Percentiles rank a stretch among this genome's conserved stretches.
These are phyloP conservation scores for Selenia dentaria DNA, from an alignment of 2,888 invertebrate species.

Conservation along the genomic window DNA sequence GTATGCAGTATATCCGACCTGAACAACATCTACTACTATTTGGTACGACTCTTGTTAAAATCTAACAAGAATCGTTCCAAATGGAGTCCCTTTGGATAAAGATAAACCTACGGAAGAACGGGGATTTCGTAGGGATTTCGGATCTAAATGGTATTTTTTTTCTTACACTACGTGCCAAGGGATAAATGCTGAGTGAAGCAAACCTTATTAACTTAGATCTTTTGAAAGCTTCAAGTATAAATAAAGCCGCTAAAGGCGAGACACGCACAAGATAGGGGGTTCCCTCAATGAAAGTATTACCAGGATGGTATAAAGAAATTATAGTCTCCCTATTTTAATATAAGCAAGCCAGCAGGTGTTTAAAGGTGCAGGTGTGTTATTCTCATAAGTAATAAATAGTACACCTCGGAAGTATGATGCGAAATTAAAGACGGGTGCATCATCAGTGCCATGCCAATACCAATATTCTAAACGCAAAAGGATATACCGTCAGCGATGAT, in stretches of 20 bases:
- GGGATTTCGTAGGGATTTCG: slow-evolving; percentile 58
- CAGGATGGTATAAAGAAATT: too few relatives aligned
- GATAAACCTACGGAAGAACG: slow-evolving; percentile 54
- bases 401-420: too few relatives aligned
- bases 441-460: too few relatives aligned
- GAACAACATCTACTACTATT: not conserved
- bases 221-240: slow-evolving; percentile 8
- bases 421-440: too few relatives aligned
- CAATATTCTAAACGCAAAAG: too few relatives aligned
- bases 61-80: slow-evolving; percentile 51
- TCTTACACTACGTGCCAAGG: slow-evolving; percentile 27
- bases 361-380: too few relatives aligned
- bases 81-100: slow-evolving; percentile 58
- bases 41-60: too few relatives aligned
- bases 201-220: slow-evolving; percentile 4
- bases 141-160: slow-evolving; percentile 59
- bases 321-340: too few relatives aligned
- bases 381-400: too few relatives aligned
- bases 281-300: too few relatives aligned
- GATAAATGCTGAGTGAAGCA: slow-evolving; percentile 28
- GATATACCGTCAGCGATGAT: too few relatives aligned
- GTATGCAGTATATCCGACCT: not conserved
- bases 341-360: too few relatives aligned
- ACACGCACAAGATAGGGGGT: not conserved
- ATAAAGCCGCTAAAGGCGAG: not conserved